Evolutionary conservation across 2,113 vertebrate species (phyloP).

Genomic region (Anhinga anhinga): DNA sequence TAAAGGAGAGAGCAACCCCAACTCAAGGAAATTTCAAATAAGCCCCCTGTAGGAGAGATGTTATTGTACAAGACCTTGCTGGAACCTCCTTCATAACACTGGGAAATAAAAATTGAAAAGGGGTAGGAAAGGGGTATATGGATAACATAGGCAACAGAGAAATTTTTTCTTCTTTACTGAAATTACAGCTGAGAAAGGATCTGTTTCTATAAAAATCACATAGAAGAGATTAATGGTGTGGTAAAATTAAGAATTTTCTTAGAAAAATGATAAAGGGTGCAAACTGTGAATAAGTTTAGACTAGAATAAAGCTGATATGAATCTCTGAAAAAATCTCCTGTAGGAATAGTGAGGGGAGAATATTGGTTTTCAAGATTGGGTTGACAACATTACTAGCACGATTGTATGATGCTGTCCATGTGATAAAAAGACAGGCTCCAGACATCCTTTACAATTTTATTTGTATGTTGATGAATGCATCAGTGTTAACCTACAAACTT

Average conservation of each 20-base stretch:
- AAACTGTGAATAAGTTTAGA: not conserved
- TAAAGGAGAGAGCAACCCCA: not conserved
- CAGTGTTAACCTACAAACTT: not conserved
- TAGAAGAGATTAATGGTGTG: not conserved
- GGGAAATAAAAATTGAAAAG: not conserved
- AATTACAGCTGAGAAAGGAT: not conserved
- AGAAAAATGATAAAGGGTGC: not conserved
- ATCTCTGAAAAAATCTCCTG: not conserved
- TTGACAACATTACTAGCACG: not conserved
- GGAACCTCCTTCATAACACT: not conserved
- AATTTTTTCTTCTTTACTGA: not conserved
- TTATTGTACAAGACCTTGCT: not conserved
- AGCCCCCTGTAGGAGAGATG: not conserved
- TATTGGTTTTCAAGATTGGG: not conserved
- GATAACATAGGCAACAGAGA: not conserved
- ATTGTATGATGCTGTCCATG: not conserved
- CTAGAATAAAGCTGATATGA: not conserved
- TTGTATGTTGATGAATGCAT: not conserved
- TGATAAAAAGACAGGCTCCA: not conserved
- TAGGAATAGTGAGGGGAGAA: not conserved
- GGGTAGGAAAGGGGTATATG: accelerated
- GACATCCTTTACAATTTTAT: not conserved
- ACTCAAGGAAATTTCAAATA: not conserved
- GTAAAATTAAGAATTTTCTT: not conserved
- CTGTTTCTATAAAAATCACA: not conserved